A percentile compares a stretch with the other conserved stretches of the same genome.
Conservation (phyloP, 2,797 vertebrate species). For the Phalanger gymnotis region DNA sequence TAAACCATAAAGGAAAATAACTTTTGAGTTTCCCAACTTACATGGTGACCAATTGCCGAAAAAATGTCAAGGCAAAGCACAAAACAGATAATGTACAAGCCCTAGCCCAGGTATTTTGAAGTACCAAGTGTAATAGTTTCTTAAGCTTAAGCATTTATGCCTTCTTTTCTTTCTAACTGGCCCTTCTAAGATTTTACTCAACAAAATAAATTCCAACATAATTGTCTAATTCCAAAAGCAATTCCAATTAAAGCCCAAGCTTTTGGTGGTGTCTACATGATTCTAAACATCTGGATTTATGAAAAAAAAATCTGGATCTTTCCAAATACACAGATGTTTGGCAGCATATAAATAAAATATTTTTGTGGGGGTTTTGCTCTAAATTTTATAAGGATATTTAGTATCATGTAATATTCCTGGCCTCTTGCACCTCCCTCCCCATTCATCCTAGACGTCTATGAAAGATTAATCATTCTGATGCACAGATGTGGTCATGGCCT, state of each 20-base stretch:
- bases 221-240: slow-evolving; percentile 8
- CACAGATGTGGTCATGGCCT: not conserved
- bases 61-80: slow-evolving; percentile 32
- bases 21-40: slow-evolving; percentile 61
- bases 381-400: slow-evolving; percentile 7
- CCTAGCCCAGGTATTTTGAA: not conserved
- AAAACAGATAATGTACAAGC: not conserved
- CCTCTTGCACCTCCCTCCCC: not conserved
- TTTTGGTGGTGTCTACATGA: slow-evolving; percentile 2
- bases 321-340: slow-evolving; percentile 3
- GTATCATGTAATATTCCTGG: not conserved
- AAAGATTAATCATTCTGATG: not conserved
- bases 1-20: slow-evolving; percentile 60
- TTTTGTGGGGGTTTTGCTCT: slow-evolving; percentile 9
- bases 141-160: not conserved
- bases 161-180: slow-evolving; percentile 13
- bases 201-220: not conserved
- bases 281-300: not conserved
- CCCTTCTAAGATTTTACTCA: not conserved
- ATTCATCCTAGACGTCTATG: not conserved
- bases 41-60: slow-evolving; percentile 22
- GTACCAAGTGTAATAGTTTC: not conserved
- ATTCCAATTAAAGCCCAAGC: not conserved
- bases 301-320: not conserved
- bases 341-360: not conserved